Conservation (phyloP, 1,140 invertebrate species). For the Drosophila sechellia region DNA sequence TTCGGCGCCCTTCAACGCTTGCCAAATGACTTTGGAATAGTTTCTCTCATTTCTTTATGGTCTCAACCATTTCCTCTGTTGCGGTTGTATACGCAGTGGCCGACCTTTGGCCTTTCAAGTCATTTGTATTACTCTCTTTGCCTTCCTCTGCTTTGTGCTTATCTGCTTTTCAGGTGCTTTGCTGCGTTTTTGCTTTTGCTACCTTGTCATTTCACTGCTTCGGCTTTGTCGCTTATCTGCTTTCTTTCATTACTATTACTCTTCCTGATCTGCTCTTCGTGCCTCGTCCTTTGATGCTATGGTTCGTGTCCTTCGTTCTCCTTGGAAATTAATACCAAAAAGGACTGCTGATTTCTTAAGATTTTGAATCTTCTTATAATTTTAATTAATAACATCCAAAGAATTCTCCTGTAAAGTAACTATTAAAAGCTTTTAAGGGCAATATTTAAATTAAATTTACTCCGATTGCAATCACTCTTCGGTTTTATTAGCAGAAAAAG, state of each 20-base stretch:
- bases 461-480: neutral
- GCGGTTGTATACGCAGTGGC: constrained; percentile 7
- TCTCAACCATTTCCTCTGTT: constrained; percentile 7
- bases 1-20: constrained; percentile 19
- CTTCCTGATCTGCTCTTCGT: constrained; percentile 1
- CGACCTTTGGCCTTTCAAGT: constrained; percentile 27
- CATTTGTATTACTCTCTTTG: constrained; percentile 35
- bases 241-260: constrained; percentile 20
- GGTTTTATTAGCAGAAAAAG: constrained; percentile 22
- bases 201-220: constrained; percentile 14
- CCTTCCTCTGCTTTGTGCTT: constrained; percentile 1
- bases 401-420: too few species aligned
- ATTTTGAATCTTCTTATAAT: neutral
- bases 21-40: constrained; percentile 50
- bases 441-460: constrained; percentile 12
- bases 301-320: neutral
- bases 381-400: neutral
- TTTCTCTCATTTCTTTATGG: constrained; percentile 41
- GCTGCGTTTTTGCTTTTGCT: constrained; percentile 17
- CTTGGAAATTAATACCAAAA: neutral
- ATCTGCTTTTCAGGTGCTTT: constrained; percentile 38
- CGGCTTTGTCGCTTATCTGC: constrained; percentile 19
- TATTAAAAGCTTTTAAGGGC: constrained; percentile 3
- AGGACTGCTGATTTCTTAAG: neutral
- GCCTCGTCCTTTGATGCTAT: constrained; percentile 18